A percentile compares a stretch with the other conserved stretches of the same genome.
These are phyloP conservation scores for Tenthredo scrophulariae DNA, from an alignment of 2,888 invertebrate species.

Conservation along the genomic window DNA sequence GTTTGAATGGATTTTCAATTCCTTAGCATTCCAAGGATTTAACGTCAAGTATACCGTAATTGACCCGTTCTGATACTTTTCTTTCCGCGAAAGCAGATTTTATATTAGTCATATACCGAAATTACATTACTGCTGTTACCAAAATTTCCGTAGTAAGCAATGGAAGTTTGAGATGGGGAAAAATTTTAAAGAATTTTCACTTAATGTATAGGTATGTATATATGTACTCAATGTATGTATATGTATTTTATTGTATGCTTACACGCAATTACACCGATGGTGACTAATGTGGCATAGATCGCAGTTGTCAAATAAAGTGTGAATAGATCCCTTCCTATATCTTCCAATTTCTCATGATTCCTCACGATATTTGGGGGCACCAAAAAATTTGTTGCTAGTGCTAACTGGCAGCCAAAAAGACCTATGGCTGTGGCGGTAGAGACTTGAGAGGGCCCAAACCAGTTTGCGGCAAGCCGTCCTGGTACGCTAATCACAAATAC, in stretches of 20 bases:
- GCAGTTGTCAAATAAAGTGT: slow-evolving; percentile 65
- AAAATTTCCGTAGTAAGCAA: background rate
- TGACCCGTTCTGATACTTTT: background rate
- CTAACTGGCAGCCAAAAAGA: slow-evolving; percentile 86
- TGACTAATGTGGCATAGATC: slow-evolving; percentile 79
- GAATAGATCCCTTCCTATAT: slow-evolving; percentile 75
- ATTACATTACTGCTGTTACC: background rate
- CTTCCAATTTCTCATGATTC: slow-evolving; percentile 74
- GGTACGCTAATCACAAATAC: slow-evolving; percentile 84
- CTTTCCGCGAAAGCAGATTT: background rate
- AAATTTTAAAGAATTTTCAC: background rate
- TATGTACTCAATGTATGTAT: too few species aligned
- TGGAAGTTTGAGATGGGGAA: background rate
- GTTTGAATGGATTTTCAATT: background rate
- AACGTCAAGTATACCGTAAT: background rate
- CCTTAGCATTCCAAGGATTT: background rate
- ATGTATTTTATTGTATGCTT: slow-evolving; percentile 57
- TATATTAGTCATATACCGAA: background rate
- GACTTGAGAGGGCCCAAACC: slow-evolving; percentile 83
- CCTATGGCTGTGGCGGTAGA: slow-evolving; percentile 85
- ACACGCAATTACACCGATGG: slow-evolving; percentile 79
- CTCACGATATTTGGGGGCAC: slow-evolving; percentile 81
- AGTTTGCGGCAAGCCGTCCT: slow-evolving; percentile 83
- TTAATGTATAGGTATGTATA: too few species aligned
- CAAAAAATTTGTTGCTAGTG: slow-evolving; percentile 85